A percentile compares a stretch with the other conserved stretches of the same genome.
Evolutionary conservation across 53 echinoderm and acorn worm species (phyloP).

Genomic region (Luidia sarsii): DNA sequence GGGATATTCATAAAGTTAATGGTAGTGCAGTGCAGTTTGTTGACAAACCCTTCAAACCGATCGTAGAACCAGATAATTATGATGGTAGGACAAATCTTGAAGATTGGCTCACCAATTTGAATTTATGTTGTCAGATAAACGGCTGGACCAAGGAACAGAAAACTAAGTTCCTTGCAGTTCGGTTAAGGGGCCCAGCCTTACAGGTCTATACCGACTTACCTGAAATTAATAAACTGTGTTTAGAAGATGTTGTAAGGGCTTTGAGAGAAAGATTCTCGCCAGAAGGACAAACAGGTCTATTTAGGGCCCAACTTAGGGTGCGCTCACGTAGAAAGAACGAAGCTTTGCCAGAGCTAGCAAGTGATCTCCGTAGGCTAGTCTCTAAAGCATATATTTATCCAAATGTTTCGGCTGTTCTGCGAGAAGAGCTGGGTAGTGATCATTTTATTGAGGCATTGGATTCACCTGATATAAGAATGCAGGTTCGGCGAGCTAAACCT

Average conservation of each 20-base stretch:
- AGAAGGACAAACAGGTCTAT: slow-evolving; percentile 2
- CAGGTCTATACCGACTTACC: slow-evolving; percentile 12
- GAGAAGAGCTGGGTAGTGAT: slow-evolving; percentile 31
- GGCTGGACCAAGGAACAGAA: slow-evolving; percentile 3
- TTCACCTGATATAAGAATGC: slow-evolving; percentile 18
- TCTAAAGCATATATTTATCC: slow-evolving; percentile 40
- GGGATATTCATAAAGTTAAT: not conserved
- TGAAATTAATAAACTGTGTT: not conserved
- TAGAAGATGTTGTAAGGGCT: slow-evolving; percentile 1
- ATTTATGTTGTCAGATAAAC: slow-evolving; percentile 1
- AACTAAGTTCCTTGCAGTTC: slow-evolving; percentile 11
- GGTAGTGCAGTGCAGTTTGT: not conserved
- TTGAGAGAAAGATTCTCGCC: slow-evolving; percentile 14
- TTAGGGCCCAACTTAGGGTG: slow-evolving; percentile 11
- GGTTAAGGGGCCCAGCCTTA: not conserved
- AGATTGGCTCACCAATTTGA: slow-evolving; percentile 3
- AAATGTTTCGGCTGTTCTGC: not conserved
- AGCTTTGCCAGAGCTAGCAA: slow-evolving; percentile 10
- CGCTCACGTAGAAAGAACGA: slow-evolving; percentile 16
- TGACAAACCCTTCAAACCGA: slow-evolving; percentile 1
- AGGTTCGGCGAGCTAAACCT: slow-evolving; percentile 36
- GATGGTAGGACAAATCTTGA: slow-evolving; percentile 12
- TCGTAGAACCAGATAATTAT: slow-evolving; percentile 26
- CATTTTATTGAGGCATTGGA: slow-evolving; percentile 41
- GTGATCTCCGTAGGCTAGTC: slow-evolving; percentile 12